Evolutionary conservation across 1,140 invertebrate species (phyloP).

Genomic region (Ceratina calcarata): DNA sequence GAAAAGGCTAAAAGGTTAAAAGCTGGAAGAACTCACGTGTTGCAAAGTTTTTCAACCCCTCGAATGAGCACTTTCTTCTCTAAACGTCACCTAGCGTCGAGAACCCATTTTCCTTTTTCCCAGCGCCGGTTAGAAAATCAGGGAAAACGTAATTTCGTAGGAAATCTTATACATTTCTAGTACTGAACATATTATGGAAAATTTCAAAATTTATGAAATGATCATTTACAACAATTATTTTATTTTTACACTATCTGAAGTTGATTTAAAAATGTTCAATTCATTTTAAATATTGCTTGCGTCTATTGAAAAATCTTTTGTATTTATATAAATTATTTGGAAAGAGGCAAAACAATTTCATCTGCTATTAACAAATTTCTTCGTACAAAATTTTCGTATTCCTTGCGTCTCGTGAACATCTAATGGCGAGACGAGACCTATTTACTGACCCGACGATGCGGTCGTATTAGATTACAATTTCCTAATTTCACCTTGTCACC

Average conservation of each 20-base stretch:
- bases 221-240: too few species aligned
- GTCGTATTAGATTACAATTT: conserved; percentile 69
- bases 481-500: conserved; percentile 65
- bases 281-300: too few species aligned
- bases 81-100: conserved; percentile 21
- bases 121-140: background rate
- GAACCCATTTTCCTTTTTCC: background rate
- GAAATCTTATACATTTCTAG: background rate
- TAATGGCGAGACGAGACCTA: conserved; percentile 42
- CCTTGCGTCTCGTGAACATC: background rate
- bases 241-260: too few species aligned
- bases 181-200: background rate
- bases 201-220: background rate
- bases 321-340: too few species aligned
- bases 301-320: too few species aligned
- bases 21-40: conserved; percentile 34
- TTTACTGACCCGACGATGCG: conserved; percentile 54
- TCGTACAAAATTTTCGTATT: background rate
- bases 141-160: background rate
- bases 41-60: conserved; percentile 18
- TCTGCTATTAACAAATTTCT: too few species aligned
- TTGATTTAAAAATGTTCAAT: too few species aligned
- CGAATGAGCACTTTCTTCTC: conserved; percentile 1
- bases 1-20: conserved; percentile 39
- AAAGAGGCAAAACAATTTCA: background rate